phyloP scores from a whole-genome alignment of 2,888 invertebrate species.

The Campoplex capitator region DNA sequence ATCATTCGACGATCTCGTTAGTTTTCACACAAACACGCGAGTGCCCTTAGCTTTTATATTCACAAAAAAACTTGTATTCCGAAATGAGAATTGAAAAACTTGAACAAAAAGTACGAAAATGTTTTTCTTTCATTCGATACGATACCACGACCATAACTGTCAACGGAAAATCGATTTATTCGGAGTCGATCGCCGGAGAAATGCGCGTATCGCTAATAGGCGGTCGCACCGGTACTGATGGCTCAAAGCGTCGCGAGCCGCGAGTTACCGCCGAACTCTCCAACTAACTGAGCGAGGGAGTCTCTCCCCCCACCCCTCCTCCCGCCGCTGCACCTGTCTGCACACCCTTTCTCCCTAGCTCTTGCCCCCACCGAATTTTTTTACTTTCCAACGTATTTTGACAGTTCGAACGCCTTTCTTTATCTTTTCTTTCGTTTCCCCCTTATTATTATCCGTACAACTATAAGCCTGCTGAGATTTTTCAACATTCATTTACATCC shows the following conservation, averaged over 20 bases:
- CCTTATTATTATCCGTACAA: too few relatives aligned
- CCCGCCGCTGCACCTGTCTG: constrained; percentile 63
- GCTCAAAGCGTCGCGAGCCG: constrained; percentile 70
- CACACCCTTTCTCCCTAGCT: constrained; percentile 32
- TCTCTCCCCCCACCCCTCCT: constrained; percentile 73
- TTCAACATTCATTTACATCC: too few relatives aligned
- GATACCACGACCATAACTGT: background rate
- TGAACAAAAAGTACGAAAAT: background rate
- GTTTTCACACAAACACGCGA: too few relatives aligned
- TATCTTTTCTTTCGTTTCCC: too few relatives aligned
- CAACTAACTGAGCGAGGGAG: constrained; percentile 69
- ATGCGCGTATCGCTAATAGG: constrained; percentile 69
- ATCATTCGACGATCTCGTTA: too few relatives aligned
- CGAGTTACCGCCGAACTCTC: constrained; percentile 64
- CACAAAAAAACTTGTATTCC: too few relatives aligned
- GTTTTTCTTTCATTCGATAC: background rate
- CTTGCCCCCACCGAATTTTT: background rate
- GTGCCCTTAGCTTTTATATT: too few relatives aligned
- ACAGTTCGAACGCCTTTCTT: constrained; percentile 58
- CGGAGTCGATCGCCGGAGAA: background rate
- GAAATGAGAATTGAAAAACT: too few relatives aligned
- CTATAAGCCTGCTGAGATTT: too few relatives aligned
- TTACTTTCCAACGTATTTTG: constrained; percentile 60
- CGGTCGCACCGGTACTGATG: constrained; percentile 78
- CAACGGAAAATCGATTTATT: background rate